Percentiles rank a stretch among this genome's conserved stretches.
Conservation (phyloP, 2,113 vertebrate genomes). For the Sisor rabdophorus region DNA sequence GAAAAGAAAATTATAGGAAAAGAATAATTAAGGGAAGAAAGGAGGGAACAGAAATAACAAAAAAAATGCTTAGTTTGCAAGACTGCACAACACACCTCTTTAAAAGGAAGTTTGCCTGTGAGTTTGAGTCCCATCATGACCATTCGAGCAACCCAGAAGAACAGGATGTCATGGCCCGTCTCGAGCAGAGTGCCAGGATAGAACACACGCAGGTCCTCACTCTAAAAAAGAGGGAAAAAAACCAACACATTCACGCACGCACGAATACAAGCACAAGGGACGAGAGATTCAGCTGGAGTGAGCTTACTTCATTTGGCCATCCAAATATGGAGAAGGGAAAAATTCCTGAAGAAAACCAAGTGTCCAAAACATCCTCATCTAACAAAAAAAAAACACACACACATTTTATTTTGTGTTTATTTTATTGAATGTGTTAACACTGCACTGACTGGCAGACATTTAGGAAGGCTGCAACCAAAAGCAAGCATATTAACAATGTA, state of each 20-base stretch:
- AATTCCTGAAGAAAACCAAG: slow-evolving; percentile 89
- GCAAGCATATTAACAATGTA: too few relatives aligned
- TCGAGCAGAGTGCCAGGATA: slow-evolving; percentile 84
- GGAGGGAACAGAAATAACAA: neutral
- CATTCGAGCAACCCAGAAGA: slow-evolving; percentile 93
- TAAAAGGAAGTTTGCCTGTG: slow-evolving; percentile 82
- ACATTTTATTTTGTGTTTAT: neutral
- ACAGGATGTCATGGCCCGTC: slow-evolving; percentile 85
- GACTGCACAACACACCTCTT: slow-evolving; percentile 67
- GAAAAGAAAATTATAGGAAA: too few relatives aligned
- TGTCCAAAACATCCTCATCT: slow-evolving; percentile 84
- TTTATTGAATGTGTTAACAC: too few relatives aligned
- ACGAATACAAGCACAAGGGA: neutral
- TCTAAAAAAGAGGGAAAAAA: slow-evolving; percentile 55
- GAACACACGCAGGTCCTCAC: slow-evolving; percentile 74
- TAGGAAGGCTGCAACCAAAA: too few relatives aligned
- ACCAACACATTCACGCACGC: slow-evolving; percentile 3
- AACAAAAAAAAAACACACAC: slow-evolving; percentile 26
- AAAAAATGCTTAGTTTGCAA: too few relatives aligned
- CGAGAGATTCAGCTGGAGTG: neutral
- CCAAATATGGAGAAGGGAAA: slow-evolving; percentile 87
- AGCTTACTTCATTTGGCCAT: slow-evolving; percentile 81
- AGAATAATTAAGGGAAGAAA: too few relatives aligned
- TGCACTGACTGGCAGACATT: too few relatives aligned
- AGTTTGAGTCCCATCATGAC: slow-evolving; percentile 87